A percentile compares a stretch with the other conserved stretches of the same genome.
These are phyloP conservation scores for Melanotaenia boesemani DNA, from an alignment of 2,797 vertebrate genomes.

Conservation along the genomic window DNA sequence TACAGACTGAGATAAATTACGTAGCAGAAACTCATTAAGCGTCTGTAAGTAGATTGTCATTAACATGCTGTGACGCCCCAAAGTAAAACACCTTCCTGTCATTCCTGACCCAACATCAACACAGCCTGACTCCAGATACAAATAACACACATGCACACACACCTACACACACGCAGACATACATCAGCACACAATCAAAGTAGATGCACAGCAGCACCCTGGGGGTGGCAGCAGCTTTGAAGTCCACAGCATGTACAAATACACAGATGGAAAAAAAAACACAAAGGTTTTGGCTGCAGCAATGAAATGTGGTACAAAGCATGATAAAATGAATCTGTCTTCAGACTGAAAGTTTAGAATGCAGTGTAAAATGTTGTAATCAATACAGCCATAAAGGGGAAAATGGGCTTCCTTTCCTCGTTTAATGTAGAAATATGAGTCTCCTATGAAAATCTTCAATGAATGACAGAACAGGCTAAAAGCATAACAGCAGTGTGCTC, in stretches of 20 bases:
- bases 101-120: slow-evolving; percentile 13
- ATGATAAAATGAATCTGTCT: slow-evolving; percentile 34
- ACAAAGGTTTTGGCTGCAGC: slow-evolving; percentile 13
- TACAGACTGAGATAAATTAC: slow-evolving; percentile 24
- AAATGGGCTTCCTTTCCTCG: slow-evolving; percentile 35
- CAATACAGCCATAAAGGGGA: slow-evolving; percentile 33
- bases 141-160: slow-evolving; percentile 9
- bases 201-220: slow-evolving; percentile 36
- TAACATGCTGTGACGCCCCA: slow-evolving; percentile 18
- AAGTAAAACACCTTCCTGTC: slow-evolving; percentile 9
- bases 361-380: slow-evolving; percentile 23
- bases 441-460: slow-evolving; percentile 54
- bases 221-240: slow-evolving; percentile 54
- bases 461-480: slow-evolving; percentile 57
- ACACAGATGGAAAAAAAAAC: slow-evolving; percentile 25
- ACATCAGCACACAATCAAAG: slow-evolving; percentile 18
- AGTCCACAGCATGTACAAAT: slow-evolving; percentile 48
- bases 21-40: slow-evolving; percentile 35
- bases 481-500: slow-evolving; percentile 41
- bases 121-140: slow-evolving; percentile 2
- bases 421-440: slow-evolving; percentile 59
- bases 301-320: slow-evolving; percentile 32
- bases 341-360: slow-evolving; percentile 22
- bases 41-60: slow-evolving; percentile 21
- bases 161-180: background rate